Evolutionary conservation across 2,797 vertebrate species (phyloP).

Genomic region (Valencia hispanica): DNA sequence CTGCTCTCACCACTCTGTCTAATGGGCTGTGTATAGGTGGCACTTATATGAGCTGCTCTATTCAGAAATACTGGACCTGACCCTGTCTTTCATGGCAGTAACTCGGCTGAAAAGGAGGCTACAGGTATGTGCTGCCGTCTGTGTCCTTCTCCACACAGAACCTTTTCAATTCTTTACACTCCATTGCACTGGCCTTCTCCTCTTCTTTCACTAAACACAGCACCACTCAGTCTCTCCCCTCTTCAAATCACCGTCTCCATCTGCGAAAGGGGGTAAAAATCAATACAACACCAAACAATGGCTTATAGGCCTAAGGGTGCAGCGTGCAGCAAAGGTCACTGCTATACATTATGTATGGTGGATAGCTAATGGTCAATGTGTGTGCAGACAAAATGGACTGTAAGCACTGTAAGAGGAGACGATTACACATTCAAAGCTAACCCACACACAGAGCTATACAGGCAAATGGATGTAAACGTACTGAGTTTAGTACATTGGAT

Average conservation of each 20-base stretch:
- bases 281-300: slow-evolving; percentile 81
- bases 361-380: slow-evolving; percentile 77
- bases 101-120: slow-evolving; percentile 33
- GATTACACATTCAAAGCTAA: slow-evolving; percentile 21
- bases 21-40: slow-evolving; percentile 72
- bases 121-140: slow-evolving; percentile 63
- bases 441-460: neutral
- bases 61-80: slow-evolving; percentile 58
- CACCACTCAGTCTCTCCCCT: slow-evolving; percentile 59
- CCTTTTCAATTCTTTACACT: slow-evolving; percentile 78
- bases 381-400: slow-evolving; percentile 75
- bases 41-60: slow-evolving; percentile 55
- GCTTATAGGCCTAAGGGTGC: slow-evolving; percentile 76
- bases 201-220: slow-evolving; percentile 66
- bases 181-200: slow-evolving; percentile 61
- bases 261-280: slow-evolving; percentile 71
- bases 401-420: slow-evolving; percentile 61
- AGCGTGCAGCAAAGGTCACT: slow-evolving; percentile 78
- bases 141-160: slow-evolving; percentile 57
- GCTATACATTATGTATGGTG: slow-evolving; percentile 81
- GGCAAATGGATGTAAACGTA: slow-evolving; percentile 25
- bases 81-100: slow-evolving; percentile 56
- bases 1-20: slow-evolving; percentile 58
- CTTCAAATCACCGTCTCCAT: slow-evolving; percentile 76
- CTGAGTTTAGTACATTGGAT: slow-evolving; percentile 8